phyloP scores from a whole-genome alignment of 2,888 invertebrate genomes.

The Ecliptopera silaceata region DNA sequence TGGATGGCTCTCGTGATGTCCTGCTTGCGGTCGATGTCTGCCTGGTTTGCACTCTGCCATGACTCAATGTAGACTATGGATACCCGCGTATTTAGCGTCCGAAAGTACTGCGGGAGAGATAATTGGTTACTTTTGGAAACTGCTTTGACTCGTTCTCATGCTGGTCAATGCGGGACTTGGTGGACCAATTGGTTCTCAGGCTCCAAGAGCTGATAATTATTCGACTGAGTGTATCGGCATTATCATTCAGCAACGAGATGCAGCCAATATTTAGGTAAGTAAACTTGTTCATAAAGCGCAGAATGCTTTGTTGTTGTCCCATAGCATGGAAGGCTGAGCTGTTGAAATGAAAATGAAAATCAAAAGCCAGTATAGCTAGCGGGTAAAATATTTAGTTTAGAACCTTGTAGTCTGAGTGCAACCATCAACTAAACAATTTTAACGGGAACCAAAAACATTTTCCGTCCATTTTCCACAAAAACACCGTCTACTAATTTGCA shows the following conservation, averaged over 20 bases:
- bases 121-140: no score
- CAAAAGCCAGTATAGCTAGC: neutral
- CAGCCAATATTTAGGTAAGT: no score
- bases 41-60: constrained; percentile 96
- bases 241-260: no score
- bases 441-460: constrained; percentile 7
- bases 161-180: no score
- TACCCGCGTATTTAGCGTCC: constrained; percentile 96
- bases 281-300: no score
- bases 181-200: no score
- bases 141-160: no score
- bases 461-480: constrained; percentile 23
- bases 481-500: constrained; percentile 17
- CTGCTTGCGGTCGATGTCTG: constrained; percentile 90
- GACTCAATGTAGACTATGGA: constrained; percentile 98
- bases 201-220: no score
- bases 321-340: no score
- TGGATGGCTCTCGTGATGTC: constrained; percentile 95
- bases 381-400: neutral
- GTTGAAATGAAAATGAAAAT: neutral
- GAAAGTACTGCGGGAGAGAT: constrained; percentile 88
- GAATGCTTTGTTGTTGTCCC: no score
- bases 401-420: neutral
- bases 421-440: neutral
- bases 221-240: no score